A percentile compares a stretch with the other conserved stretches of the same genome.
These are phyloP conservation scores for Diloba caeruleocephala DNA, from an alignment of 2,888 invertebrate genomes.

Conservation along the genomic window DNA sequence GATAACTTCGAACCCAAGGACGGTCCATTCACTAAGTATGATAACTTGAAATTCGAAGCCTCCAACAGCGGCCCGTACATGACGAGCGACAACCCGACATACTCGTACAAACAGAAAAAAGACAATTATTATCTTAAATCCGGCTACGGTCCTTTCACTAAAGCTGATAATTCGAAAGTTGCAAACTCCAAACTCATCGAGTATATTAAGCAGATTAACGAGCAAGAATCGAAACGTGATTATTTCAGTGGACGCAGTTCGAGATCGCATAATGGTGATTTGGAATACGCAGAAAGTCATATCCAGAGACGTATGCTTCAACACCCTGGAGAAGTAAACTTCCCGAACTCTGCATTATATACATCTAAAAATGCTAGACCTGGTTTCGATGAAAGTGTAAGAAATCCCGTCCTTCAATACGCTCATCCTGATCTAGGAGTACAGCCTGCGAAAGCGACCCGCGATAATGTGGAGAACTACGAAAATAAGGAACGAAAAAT, in stretches of 20 bases:
- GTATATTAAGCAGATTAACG: constrained; percentile 91
- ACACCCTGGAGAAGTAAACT: constrained; percentile 90
- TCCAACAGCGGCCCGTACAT: constrained; percentile 78
- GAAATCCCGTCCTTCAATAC: constrained; percentile 93
- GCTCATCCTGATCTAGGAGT: constrained; percentile 94
- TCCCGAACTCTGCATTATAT: constrained; percentile 91
- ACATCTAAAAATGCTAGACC: constrained; percentile 90
- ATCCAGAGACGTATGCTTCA: constrained; percentile 93
- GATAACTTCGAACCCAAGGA: constrained; percentile 88
- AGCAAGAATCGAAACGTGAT: constrained; percentile 90
- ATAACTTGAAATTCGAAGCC: constrained; percentile 84
- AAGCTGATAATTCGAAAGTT: constrained; percentile 89
- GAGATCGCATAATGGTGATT: constrained; percentile 81
- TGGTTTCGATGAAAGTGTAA: constrained; percentile 91
- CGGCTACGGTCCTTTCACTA: constrained; percentile 90
- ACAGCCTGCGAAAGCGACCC: constrained; percentile 91
- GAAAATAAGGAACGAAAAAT: constrained; percentile 77
- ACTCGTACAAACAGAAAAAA: constrained; percentile 80
- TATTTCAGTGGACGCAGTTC: constrained; percentile 89
- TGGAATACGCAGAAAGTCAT: constrained; percentile 86
- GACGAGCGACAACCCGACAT: constrained; percentile 74
- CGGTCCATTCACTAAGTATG: constrained; percentile 90
- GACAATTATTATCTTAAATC: constrained; percentile 80
- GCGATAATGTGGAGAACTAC: constrained; percentile 75
- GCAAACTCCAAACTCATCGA: constrained; percentile 90